Evolutionary conservation across 2,797 vertebrate species (phyloP).

Genomic region (Hydrocynus forskahlii): DNA sequence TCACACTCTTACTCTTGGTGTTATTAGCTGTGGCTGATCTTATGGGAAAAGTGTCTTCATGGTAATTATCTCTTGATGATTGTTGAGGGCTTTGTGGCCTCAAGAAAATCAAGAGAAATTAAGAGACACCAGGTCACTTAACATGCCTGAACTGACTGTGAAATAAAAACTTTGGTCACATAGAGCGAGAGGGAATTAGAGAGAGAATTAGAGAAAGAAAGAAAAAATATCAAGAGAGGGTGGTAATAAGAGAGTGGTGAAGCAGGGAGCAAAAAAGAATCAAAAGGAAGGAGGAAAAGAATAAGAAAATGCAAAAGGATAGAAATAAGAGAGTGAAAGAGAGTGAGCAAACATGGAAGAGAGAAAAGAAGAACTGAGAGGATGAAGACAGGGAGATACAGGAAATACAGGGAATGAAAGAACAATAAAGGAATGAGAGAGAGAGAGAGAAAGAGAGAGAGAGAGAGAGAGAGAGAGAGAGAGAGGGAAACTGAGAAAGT

Average conservation of each 20-base stretch:
- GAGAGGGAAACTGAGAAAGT: background rate
- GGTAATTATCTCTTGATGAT: constrained; percentile 55
- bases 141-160: constrained; percentile 4
- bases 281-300: background rate
- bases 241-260: background rate
- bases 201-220: background rate
- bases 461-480: background rate
- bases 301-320: background rate
- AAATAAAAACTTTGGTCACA: too few relatives aligned
- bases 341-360: background rate
- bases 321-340: background rate
- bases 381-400: background rate
- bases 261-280: background rate
- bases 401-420: background rate
- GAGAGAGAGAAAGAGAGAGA: constrained; percentile 7
- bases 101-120: constrained; percentile 52
- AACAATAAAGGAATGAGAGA: background rate
- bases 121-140: constrained; percentile 38
- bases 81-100: constrained; percentile 55
- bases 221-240: background rate
- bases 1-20: constrained; percentile 1
- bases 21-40: constrained; percentile 33
- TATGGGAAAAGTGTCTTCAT: constrained; percentile 45
- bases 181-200: background rate
- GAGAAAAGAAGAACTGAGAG: background rate